A percentile compares a stretch with the other conserved stretches of the same genome.
Evolutionary conservation across 2,797 vertebrate species (phyloP).

Genomic region (Salmo trutta): DNA sequence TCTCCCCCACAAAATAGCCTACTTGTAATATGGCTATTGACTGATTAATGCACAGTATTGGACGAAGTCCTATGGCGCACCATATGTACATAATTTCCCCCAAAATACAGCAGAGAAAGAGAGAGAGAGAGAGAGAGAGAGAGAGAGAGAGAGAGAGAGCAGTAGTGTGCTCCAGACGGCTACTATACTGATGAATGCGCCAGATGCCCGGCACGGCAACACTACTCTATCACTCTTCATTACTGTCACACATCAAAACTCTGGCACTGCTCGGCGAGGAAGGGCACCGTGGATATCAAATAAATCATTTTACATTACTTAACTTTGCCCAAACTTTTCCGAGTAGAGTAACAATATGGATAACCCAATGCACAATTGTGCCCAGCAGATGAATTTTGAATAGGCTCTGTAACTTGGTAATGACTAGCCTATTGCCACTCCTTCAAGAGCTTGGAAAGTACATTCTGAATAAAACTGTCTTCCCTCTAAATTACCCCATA

Average conservation of each 20-base stretch:
- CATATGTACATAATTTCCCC: slow-evolving; percentile 25
- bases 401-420: slow-evolving; percentile 46
- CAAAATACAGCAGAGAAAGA: slow-evolving; percentile 23
- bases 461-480: slow-evolving; percentile 24
- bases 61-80: slow-evolving; percentile 32
- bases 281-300: slow-evolving; percentile 77
- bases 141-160: slow-evolving; percentile 28
- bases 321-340: slow-evolving; percentile 77
- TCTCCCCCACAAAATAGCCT: slow-evolving; percentile 30
- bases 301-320: slow-evolving; percentile 88
- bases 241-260: slow-evolving; percentile 98
- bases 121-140: slow-evolving; percentile 37
- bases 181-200: slow-evolving; percentile 89
- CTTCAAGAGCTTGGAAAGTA: slow-evolving; percentile 1
- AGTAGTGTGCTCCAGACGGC: slow-evolving; percentile 80
- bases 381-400: slow-evolving; percentile 38
- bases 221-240: slow-evolving; percentile 99
- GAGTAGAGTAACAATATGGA: slow-evolving; percentile 65
- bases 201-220: slow-evolving; percentile 94
- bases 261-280: slow-evolving; percentile 82
- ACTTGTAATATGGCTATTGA: slow-evolving; percentile 16
- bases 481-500: slow-evolving; percentile 19
- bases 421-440: slow-evolving; percentile 44
- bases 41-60: slow-evolving; percentile 33
- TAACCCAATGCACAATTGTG: slow-evolving; percentile 74